Evolutionary conservation across 2,888 invertebrate genomes (phyloP), one percentile per base, ranked within the genome.

Genomic region (Apamea monoglypha): DNA sequence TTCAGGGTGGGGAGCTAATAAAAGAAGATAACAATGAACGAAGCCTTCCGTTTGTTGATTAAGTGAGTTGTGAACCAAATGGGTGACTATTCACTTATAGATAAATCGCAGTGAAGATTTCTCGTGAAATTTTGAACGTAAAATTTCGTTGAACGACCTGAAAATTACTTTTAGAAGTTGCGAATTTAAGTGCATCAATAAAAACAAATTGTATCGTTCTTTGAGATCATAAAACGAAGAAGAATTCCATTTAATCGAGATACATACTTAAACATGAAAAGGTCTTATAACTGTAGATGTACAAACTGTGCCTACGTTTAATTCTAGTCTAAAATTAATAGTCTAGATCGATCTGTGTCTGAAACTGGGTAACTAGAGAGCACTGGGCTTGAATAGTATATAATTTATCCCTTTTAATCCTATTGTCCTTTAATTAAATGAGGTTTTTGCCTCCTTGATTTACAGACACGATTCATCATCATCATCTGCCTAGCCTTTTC

Each of bases 1-100:
- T 95, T 95, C 92, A 90, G 91, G 91, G 92, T 92, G 90, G 90
- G 89, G 88, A 88, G 90, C 89, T 93, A 93, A 95, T 93, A 94
- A 94, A 94, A 94, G 93, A 91, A 93, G 92, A 94, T 92, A 92
- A 92, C 91, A 91, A 91, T 91, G 92, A 93, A 90, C 89, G 88
- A 93, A 93, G 91, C 91, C 91, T 94, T 93, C 92, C 93, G 93
- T 92, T 92, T 91, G 90, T 91, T 94, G 94, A 95, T 94, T 93
- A 92, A 93, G 92, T 92, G 91, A 89, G 88, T 91, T 90, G 90
- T 89, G 87, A 89, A 86, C 85, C 81, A 80, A 82, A 82, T 74
- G 59, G 77, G 59, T n/a, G 63, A 61, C 47, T 85, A 63, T 63
- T 69, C 61, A 71, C 63, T 78, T 68, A 71, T 12, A 80, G 67